A percentile compares a stretch with the other conserved stretches of the same genome.
phyloP scores from a whole-genome alignment of 2,113 vertebrate genomes.

The Promerops cafer region DNA sequence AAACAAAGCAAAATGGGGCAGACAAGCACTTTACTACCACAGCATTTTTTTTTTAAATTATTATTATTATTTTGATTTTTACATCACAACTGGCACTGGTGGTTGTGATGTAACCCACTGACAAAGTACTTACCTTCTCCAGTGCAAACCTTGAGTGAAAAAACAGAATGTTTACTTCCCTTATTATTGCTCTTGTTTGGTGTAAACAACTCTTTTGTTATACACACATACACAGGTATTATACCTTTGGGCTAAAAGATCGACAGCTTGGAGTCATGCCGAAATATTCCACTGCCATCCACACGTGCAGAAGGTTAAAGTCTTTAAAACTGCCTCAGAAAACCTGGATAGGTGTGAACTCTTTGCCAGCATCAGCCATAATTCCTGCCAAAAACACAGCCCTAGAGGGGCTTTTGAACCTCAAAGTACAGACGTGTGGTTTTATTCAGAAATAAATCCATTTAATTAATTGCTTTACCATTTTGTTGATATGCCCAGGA shows the following conservation, averaged over 20 bases:
- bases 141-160: constrained; percentile 71
- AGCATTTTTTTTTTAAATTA: constrained; percentile 65
- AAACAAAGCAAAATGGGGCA: constrained; percentile 97
- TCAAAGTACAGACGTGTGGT: neutral
- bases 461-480: neutral
- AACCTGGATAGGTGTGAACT: neutral
- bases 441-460: neutral
- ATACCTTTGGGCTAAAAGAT: constrained; percentile 80
- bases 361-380: neutral
- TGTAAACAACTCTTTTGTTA: constrained; percentile 74
- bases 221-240: constrained; percentile 74
- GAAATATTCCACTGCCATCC: neutral
- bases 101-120: constrained; percentile 92
- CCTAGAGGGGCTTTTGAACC: neutral
- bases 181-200: constrained; percentile 63
- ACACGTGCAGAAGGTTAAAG: neutral
- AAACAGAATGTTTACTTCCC: constrained; percentile 78
- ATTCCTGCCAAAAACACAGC: neutral
- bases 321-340: neutral
- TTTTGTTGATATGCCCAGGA: neutral
- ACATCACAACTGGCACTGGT: constrained; percentile 88
- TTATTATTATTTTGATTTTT: constrained; percentile 61
- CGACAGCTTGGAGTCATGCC: neutral
- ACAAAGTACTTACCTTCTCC: constrained; percentile 74
- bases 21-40: constrained; percentile 99